Evolutionary conservation across 2,797 vertebrate species (phyloP), one percentile per base, ranked within the genome.

Genomic region (Argyrosomus regius): DNA sequence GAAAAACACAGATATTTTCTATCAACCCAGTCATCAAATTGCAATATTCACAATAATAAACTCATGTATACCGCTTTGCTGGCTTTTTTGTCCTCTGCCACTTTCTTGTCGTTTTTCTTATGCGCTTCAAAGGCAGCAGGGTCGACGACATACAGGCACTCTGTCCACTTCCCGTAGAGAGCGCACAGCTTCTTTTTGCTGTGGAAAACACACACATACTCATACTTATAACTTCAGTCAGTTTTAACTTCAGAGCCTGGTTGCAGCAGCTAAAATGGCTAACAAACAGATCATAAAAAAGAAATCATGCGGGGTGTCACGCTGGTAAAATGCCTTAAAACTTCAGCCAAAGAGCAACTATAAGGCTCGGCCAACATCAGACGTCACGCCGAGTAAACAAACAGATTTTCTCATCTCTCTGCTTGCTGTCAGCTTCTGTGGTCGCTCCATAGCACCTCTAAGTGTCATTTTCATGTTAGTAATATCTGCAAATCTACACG

Each of bases 161-260:
- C 98, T 0, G 98, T 99, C 98, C 98, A 99, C 88, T 99, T 99
- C 69, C 98, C 98, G 18, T 99, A 99, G 17, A 99, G 94, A 0
- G 97, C 96, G 68, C 96, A 97, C 11, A 97, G 91, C 85, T 97
- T 99, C 96, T 96, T 99, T 92, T 99, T 99, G 92, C 98, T 99
- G 94, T 11, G 16, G 39, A 64, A 69, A 58, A 67, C 41, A 71
- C 18, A 71, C 50, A 72, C 13, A 69, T 53, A 69, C 20, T 53
- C 43, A 81, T 71, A 18, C 50, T 14, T 52, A 60, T 43, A 31
- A 73, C 4, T 62, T 83, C 26, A 45, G 64, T 60, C 8, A 28
- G 20, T 8, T 73, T 64, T 16, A 57, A 73, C 24, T 57, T 60
- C 31, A 35, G 35, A 35, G 35, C 6, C 2, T 10, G 10, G 11